Conservation (phyloP, 2,797 vertebrate species). For the Manis crassicaudata region DNA sequence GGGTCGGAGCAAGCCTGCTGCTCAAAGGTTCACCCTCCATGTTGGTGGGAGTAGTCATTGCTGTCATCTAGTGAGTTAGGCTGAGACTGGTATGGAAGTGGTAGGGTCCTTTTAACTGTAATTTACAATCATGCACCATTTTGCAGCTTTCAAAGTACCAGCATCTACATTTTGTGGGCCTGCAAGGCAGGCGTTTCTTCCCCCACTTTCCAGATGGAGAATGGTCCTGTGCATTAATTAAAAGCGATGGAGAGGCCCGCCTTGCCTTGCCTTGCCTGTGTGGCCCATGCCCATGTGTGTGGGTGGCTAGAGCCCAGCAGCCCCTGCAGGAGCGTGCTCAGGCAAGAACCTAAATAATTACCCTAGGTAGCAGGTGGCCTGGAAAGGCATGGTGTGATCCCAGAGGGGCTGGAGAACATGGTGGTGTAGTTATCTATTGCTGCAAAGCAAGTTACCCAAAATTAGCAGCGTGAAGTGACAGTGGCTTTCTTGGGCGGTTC, state of each 20-base stretch:
- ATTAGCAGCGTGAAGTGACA: neutral
- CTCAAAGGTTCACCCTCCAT: fast-evolving
- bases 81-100: neutral
- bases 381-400: neutral
- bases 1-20: no score
- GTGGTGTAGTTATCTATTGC: neutral
- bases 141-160: neutral
- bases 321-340: neutral
- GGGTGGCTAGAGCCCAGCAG: neutral
- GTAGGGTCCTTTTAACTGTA: fast-evolving
- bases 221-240: neutral
- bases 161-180: neutral
- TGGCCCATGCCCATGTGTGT: no score
- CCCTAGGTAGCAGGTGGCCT: neutral
- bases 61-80: neutral
- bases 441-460: neutral
- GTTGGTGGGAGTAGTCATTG: neutral
- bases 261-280: no score
- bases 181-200: neutral
- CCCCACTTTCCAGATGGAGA: neutral
- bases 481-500: neutral
- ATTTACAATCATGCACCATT: fast-evolving
- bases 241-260: neutral
- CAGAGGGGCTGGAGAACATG: neutral
- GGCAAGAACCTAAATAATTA: neutral